Conservation (phyloP, 2,888 invertebrate species). For the Lydus trimaculatus region DNA sequence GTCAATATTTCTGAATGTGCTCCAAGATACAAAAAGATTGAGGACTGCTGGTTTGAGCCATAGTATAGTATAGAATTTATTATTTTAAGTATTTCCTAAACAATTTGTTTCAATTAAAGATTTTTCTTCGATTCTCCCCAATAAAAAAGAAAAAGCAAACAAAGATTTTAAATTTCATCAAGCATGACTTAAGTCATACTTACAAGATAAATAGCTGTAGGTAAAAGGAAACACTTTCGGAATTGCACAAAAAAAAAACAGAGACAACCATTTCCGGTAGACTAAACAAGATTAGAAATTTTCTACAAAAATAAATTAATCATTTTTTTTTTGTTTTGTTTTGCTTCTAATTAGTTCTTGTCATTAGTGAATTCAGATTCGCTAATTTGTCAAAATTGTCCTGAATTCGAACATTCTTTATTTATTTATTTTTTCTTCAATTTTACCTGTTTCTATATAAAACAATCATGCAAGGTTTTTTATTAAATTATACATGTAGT, state of each 20-base stretch:
- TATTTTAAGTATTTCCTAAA: too few relatives aligned
- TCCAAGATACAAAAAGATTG: too few relatives aligned
- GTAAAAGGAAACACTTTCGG: conserved; percentile 3
- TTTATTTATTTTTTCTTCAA: background rate
- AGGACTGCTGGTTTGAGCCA: too few relatives aligned
- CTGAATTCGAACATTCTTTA: background rate
- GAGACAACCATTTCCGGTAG: conserved; percentile 21
- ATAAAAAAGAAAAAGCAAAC: background rate
- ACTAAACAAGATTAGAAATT: background rate
- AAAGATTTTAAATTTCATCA: background rate
- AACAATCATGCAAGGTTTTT: background rate
- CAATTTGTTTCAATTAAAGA: too few relatives aligned
- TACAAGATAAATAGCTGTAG: background rate
- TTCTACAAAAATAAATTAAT: background rate
- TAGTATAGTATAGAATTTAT: too few relatives aligned
- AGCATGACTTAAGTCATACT: background rate
- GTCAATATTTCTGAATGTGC: too few relatives aligned
- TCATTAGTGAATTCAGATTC: background rate
- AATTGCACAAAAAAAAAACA: background rate
- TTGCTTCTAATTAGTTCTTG: background rate
- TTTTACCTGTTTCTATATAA: background rate
- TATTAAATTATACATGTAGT: background rate
- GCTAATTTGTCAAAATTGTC: conserved; percentile 5
- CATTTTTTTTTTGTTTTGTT: too few relatives aligned
- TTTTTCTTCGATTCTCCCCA: background rate